Evolutionary conservation across 2,888 invertebrate species (phyloP), one percentile per base, ranked within the genome.

Genomic region (Drosophila stalkeri): DNA sequence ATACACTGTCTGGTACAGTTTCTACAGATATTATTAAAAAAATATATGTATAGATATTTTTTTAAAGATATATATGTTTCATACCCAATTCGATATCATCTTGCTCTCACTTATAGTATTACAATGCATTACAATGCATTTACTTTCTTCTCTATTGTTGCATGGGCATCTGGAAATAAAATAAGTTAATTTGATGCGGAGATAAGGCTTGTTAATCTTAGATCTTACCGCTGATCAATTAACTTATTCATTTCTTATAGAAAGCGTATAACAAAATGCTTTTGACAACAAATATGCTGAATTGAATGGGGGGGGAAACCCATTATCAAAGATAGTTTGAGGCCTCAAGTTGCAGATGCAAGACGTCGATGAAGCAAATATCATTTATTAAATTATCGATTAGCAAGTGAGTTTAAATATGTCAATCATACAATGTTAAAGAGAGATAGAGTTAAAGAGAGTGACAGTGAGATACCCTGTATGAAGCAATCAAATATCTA

Each of bases 221-320:
- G 49, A 51, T 51, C 18, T 51, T 33, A 51, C 49, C 49, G 49
- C 49, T 33, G 49, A 51, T 31, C 49, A 33, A 51, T 51, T 51
- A 51, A 18, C 33, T 18, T 18, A 51, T 51, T 51, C 49, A 51
- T 51, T 18, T 51, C 49, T 12, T 2, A 51, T 51, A 51, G 49
- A 51, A 51, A 51, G 49, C 49, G 49, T 18, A 12, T 33, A 49
- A 49, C n/a, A 11, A 49, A 51, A 49, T 11, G 31, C 11, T 11
- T 31, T n/a, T 49, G 49, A 49, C 49, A 49, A 49, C 27, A 31
- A 51, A 33, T 12, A 51, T 33, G 18, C 2, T 49, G 49, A 49
- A 49, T 49, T 31, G 31, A 49, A 49, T 33, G 18, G 49, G 47
- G 18, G 49, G 47, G 49, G 33, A 51, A 51, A 18, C 18, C 23